These are phyloP conservation scores for Pemphredon lugubris DNA, from an alignment of 2,888 invertebrate species.

Conservation along the genomic window DNA sequence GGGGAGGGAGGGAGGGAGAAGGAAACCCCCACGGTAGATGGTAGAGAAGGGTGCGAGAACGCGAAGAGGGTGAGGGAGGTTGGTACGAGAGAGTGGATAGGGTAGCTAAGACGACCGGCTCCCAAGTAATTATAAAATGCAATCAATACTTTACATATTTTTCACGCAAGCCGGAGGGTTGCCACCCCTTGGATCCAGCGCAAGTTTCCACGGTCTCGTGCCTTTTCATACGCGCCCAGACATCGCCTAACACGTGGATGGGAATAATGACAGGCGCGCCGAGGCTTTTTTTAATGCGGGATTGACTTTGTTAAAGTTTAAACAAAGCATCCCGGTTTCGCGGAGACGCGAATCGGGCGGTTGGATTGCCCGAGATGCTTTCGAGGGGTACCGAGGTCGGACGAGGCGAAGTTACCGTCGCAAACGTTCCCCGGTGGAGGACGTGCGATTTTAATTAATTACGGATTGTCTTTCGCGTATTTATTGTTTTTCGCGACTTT, in stretches of 20 bases:
- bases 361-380: too few relatives aligned
- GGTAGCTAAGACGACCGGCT: slow-evolving; percentile 81
- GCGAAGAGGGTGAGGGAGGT: slow-evolving; percentile 59
- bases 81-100: slow-evolving; percentile 70
- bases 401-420: too few relatives aligned
- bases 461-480: too few relatives aligned
- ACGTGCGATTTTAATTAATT: too few relatives aligned
- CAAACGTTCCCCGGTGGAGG: too few relatives aligned
- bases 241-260: slow-evolving; percentile 38
- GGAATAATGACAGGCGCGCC: slow-evolving; percentile 48
- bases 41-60: slow-evolving; percentile 67
- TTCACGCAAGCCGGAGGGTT: slow-evolving; percentile 77
- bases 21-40: slow-evolving; percentile 59
- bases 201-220: slow-evolving; percentile 48
- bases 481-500: too few relatives aligned
- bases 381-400: too few relatives aligned
- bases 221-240: slow-evolving; percentile 36
- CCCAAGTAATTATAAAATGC: slow-evolving; percentile 81
- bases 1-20: slow-evolving; percentile 27
- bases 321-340: slow-evolving; percentile 21
- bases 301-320: slow-evolving; percentile 40
- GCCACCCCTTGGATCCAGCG: slow-evolving; percentile 48
- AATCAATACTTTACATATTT: slow-evolving; percentile 82
- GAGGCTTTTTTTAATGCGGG: slow-evolving; percentile 35
- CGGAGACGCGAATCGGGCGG: too few relatives aligned